phyloP scores from a whole-genome alignment of 2,888 invertebrate species.

The Orthosia incerta region DNA sequence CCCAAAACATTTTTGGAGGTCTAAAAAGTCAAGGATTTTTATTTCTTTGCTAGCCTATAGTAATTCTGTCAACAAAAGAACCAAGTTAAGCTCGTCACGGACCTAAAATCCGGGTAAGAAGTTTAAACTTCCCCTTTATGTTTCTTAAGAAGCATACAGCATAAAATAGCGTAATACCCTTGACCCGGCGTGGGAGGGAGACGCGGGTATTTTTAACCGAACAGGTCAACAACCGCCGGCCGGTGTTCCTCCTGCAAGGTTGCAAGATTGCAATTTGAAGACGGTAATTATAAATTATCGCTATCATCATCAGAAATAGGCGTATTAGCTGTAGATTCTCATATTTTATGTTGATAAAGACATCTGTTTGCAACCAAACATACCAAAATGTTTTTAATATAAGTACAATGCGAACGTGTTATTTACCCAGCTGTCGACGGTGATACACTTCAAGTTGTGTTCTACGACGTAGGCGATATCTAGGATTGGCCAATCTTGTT shows the following conservation, averaged over 20 bases:
- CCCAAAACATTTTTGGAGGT: not conserved
- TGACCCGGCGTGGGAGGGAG: conserved; percentile 85
- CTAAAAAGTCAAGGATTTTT: not conserved
- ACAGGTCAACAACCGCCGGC: conserved; percentile 81
- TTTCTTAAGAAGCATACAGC: conserved; percentile 68
- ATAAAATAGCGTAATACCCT: conserved; percentile 77
- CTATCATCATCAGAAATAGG: conserved; percentile 38
- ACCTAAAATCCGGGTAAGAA: no score
- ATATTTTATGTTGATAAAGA: conserved; percentile 26
- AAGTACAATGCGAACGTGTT: conserved; percentile 43
- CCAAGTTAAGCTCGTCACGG: conserved; percentile 36
- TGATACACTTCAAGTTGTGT: conserved; percentile 70
- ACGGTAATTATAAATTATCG: conserved; percentile 60
- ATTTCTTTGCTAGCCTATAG: conserved; percentile 36
- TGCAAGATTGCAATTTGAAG: conserved; percentile 65
- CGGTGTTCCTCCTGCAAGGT: conserved; percentile 72
- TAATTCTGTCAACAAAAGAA: conserved; percentile 47
- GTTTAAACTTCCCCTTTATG: no score
- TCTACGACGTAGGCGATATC: conserved; percentile 63
- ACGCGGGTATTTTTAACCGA: conserved; percentile 82
- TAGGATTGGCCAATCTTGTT: conserved; percentile 59
- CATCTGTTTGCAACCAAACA: conserved; percentile 32
- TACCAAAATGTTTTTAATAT: conserved; percentile 32
- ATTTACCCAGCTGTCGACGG: conserved; percentile 71
- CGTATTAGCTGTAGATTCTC: conserved; percentile 45